Percentiles rank a stretch among this genome's conserved stretches.
Conservation (phyloP, 2,113 vertebrate genomes). For the Megaceryle torquata region DNA sequence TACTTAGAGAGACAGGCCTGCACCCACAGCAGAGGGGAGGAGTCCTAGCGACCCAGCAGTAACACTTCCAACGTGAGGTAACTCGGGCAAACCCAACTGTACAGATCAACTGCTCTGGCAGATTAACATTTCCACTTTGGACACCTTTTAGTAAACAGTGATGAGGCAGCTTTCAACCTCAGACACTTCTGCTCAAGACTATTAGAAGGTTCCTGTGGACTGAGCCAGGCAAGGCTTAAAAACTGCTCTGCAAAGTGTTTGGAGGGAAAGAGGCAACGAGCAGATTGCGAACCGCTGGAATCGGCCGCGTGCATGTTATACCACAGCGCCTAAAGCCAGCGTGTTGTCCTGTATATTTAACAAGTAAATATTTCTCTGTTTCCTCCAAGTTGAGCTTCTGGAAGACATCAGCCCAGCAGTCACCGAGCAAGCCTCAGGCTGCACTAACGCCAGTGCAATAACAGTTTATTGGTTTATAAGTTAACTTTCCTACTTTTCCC, state of each 20-base stretch:
- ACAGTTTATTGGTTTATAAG: background rate
- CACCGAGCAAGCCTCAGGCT: background rate
- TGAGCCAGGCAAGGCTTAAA: background rate
- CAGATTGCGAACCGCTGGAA: background rate
- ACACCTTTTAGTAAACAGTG: background rate
- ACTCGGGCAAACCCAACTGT: background rate
- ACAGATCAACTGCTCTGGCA: background rate
- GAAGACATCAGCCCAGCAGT: background rate
- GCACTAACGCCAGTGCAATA: fast-evolving
- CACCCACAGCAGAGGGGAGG: background rate
- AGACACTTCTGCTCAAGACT: background rate
- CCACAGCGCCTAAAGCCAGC: background rate
- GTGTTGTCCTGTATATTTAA: background rate
- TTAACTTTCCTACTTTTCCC: background rate
- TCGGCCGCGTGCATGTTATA: fast-evolving
- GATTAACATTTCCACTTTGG: background rate
- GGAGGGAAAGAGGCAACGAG: background rate
- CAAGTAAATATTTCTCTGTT: background rate
- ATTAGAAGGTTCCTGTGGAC: background rate
- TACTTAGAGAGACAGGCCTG: background rate
- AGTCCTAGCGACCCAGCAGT: background rate
- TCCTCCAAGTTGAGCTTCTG: background rate
- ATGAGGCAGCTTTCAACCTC: background rate
- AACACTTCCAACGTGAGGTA: background rate
- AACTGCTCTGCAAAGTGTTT: background rate